These are phyloP conservation scores for Penaeus vannamei DNA, from an alignment of 1,140 invertebrate genomes.

Conservation along the genomic window DNA sequence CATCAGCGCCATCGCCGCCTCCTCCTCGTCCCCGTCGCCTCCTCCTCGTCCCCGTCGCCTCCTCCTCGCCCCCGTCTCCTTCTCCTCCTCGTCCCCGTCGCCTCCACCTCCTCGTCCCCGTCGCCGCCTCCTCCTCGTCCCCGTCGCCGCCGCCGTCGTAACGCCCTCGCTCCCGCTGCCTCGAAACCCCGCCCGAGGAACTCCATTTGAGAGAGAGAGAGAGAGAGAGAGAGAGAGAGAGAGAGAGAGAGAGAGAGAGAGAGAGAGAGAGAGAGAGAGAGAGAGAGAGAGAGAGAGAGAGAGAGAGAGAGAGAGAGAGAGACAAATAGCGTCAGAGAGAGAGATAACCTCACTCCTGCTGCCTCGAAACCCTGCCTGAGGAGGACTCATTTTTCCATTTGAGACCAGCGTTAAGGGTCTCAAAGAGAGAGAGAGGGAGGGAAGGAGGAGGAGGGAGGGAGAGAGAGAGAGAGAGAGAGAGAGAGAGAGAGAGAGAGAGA, in stretches of 20 bases:
- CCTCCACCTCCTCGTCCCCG: neutral
- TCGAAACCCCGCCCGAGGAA: neutral
- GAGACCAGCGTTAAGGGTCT: neutral
- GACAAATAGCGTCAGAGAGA: no score
- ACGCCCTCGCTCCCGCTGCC: no score
- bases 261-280: neutral
- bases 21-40: no score
- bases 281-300: neutral
- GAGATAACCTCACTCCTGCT: no score
- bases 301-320: neutral
- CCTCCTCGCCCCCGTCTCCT: constrained; percentile 1
- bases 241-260: neutral
- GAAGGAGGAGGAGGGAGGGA: constrained; percentile 49
- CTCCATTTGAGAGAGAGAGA: no score
- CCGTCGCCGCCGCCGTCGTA: no score
- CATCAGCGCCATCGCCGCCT: neutral
- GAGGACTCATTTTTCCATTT: no score
- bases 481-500: neutral
- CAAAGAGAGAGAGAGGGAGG: constrained; percentile 39
- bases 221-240: neutral
- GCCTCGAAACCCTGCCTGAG: no score
- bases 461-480: neutral
- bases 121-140: neutral
- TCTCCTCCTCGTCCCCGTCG: neutral
- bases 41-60: no score